Base-by-base conservation (phyloP, 2,888 invertebrate species). In the Acrobasis consociella region DNA sequence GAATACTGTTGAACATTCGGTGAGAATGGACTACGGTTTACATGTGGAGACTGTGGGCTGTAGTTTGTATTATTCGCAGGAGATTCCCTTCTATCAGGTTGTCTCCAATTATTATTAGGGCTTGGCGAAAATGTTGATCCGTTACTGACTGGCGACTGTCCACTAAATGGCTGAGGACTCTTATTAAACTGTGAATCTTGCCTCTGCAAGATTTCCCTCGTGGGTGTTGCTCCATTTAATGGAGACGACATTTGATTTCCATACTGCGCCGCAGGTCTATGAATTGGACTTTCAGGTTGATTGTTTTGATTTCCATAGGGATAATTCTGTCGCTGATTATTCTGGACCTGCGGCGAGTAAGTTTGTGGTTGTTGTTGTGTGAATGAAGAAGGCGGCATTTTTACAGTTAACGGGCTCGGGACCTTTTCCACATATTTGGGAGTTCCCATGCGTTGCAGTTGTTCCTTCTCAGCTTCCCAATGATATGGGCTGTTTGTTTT, bases 401-500 rank as follows among this genome's bases (percentile, higher is more conserved):
- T 93, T 0, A 92, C 91, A 3, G 91, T 91, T 65, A 91, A 72
- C 9, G 93, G 93, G 75, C 88, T 92, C 0, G 93, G 91, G 7
- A 87, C 87, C 65, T 91, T 93, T 9, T 92, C 91, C 9, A 85
- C 77, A 68, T 89, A 93, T 70, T 90, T 93, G 1, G 93, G 93
- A 16, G 89, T 75, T 8, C 91, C 94, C 73, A 93, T 85, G 64
- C 88, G 85, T 66, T 93, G 91, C 73, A 89, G 80, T 62, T 94
- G 93, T 65, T 93, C 91, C 76, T 94, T 93, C 77, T 94, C 94
- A 51, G 88, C 85, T 76, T 94, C 94, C 93, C 94, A 94, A 69
- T 94, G 94, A 68, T 94, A 94, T 0, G 95, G 95, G 64, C 95
- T 95, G 66, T 95, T 94, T 3, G 95, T 95, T 89, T 95, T 95